Evolutionary conservation across 2,888 invertebrate genomes (phyloP), one percentile per base, ranked within the genome.

Genomic region (Acleris cristana): DNA sequence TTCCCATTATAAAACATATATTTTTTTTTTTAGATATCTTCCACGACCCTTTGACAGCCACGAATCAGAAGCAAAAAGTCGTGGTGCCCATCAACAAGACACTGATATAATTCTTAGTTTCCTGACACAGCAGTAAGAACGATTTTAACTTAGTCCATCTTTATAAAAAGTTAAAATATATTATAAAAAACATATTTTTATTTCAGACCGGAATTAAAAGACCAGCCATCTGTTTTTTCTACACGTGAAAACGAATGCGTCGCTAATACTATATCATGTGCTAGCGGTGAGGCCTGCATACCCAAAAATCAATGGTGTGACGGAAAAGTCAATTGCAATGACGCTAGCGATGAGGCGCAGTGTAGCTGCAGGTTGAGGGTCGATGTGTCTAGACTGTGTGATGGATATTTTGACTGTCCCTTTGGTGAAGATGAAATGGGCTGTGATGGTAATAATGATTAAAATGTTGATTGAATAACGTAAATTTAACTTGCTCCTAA

Each of bases 401-500:
- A 98, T 83, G 96, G 96, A 18, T 97, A 96, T 78, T 94, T 95
- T 56, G 97, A 97, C 79, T 97, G 97, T 82, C 97, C 97, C 0
- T 94, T 94, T 74, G 96, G 95, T 21, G 96, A 96, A 88, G 97
- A 97, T 77, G 97, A 97, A 89, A 87, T 95, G 76, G 96, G 95
- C 21, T 97, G 97, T 81, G 95, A 94, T 79, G 96, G 97, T 96
- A 89, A 88, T 79, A 23, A 57, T 54, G 40, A 34, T 63, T 16
- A 56, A 52, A 30, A 6, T 48, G 52, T 51, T 26, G 34, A 3
- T 34, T 34, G 12, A 34, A 12, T 12, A 34, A 34, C 1, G 14
- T 40, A 14, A 4, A n/a, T 54, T 58, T 48, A 18, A 8, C 21
- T 30, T 26, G n/a, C 45, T 3, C 10, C 30, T 64, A 48, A 48